Conservation (phyloP, 2,113 vertebrate genomes). For the Alaudala cheleensis region DNA sequence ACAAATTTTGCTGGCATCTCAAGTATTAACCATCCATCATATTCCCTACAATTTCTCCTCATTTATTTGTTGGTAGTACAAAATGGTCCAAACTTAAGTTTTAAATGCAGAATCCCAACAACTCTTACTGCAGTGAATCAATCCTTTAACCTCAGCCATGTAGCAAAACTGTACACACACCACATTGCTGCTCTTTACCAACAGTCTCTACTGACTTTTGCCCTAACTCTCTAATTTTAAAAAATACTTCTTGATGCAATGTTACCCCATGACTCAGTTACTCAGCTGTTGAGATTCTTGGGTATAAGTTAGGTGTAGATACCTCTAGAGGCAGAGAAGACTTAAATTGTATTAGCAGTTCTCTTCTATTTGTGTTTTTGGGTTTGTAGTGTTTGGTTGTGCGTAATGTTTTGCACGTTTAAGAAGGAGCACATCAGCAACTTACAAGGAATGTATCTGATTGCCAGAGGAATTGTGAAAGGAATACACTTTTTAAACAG, state of each 20-base stretch:
- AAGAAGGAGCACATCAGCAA: fast-evolving
- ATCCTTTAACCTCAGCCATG: neutral
- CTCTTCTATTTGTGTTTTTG: neutral
- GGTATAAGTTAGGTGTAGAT: neutral
- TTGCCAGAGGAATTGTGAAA: neutral
- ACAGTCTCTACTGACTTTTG: neutral
- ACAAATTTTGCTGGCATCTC: neutral
- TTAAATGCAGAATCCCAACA: neutral
- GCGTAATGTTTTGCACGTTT: neutral
- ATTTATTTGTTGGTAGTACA: neutral
- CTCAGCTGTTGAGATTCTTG: neutral
- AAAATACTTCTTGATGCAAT: neutral
- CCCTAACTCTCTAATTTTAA: neutral
- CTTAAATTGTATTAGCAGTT: neutral
- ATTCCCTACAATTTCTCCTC: neutral
- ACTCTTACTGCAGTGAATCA: neutral
- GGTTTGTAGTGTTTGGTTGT: neutral
- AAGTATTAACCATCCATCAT: neutral
- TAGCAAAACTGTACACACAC: neutral
- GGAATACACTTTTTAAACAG: neutral
- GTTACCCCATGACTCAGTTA: neutral
- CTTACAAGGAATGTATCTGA: neutral
- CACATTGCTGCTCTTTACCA: neutral
- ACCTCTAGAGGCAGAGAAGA: neutral
- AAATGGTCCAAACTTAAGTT: neutral